Base-by-base conservation (phyloP, 1,140 invertebrate genomes). In the Achroia grisella region DNA sequence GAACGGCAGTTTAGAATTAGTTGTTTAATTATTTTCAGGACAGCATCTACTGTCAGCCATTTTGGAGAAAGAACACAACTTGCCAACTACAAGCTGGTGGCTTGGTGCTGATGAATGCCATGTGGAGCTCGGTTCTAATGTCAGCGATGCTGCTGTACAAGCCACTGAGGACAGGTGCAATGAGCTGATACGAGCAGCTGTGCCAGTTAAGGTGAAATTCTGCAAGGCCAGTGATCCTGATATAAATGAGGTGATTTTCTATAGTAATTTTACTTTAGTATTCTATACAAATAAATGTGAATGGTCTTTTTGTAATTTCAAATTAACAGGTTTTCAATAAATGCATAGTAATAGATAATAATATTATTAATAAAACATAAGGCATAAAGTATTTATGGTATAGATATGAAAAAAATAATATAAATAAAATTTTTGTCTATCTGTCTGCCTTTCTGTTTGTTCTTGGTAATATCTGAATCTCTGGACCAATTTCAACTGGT, bases 41-140 rank as follows among this genome's bases (percentile, higher is more conserved):
- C 95, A 96, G 64, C 94, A 96, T 83, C 86, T 96, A 6, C 89
- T 96, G 8, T 92, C 93, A n/a, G 93, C 94, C 12, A 76, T 95
- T 34, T 88, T 93, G 39, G 91, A 93, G 57, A 86, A 86, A n/a
- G 87, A 91, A 59, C 91, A 89, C 81, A 88, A 88, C 14, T 89
- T 89, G 50, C 66, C 86, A 5, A 95, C 94, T 32, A 91, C 92
- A 1, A 93, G 93, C 5, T 95, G 94, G 94, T 93, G 91, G 87
- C 76, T 95, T 5, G 94, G 94, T 1, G 88, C 90, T 59, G 88
- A 90, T 27, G 86, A 90, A 17, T 90, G 88, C 11, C 87, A 90
- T 57, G 88, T 93, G 42, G 92, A 93, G 76, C 62, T 93, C 36
- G 87, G 87, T 76, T 81, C 70, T 0, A 66, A 81, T 1, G 66